Percentiles rank a stretch among this genome's conserved stretches.
Evolutionary conservation across 2,888 invertebrate genomes (phyloP).

Genomic region (Pheosia gnoma): DNA sequence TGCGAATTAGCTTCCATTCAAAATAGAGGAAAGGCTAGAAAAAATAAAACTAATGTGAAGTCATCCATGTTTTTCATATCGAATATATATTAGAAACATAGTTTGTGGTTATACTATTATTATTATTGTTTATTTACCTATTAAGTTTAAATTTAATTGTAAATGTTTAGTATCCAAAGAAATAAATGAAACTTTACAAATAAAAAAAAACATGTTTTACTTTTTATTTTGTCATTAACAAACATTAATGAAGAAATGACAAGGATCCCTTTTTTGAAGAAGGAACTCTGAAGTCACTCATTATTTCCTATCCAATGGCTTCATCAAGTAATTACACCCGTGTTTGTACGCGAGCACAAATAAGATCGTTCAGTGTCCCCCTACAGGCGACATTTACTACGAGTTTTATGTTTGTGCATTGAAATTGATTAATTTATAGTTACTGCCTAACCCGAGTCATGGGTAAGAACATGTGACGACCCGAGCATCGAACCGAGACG

Average conservation of each 20-base stretch:
- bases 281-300: background rate
- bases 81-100: too few species aligned
- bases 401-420: conserved; percentile 37
- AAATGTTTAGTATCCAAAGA: too few species aligned
- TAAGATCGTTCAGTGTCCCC: conserved; percentile 25
- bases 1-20: too few species aligned
- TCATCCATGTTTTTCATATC: too few species aligned
- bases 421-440: conserved; percentile 46
- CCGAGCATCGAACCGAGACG: conserved; percentile 36
- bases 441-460: conserved; percentile 35
- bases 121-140: too few species aligned
- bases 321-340: background rate
- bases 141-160: too few species aligned
- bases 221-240: too few species aligned
- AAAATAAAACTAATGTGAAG: too few species aligned
- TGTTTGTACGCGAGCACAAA: conserved; percentile 6
- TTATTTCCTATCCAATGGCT: conserved; percentile 3
- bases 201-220: too few species aligned
- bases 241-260: background rate
- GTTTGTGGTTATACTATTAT: too few species aligned
- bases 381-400: conserved; percentile 33
- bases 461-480: conserved; percentile 42
- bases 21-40: too few species aligned
- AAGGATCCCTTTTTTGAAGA: background rate
- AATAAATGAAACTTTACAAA: too few species aligned